Base-by-base conservation (phyloP, 2,797 vertebrate genomes). In the Notamacropus eugenii region DNA sequence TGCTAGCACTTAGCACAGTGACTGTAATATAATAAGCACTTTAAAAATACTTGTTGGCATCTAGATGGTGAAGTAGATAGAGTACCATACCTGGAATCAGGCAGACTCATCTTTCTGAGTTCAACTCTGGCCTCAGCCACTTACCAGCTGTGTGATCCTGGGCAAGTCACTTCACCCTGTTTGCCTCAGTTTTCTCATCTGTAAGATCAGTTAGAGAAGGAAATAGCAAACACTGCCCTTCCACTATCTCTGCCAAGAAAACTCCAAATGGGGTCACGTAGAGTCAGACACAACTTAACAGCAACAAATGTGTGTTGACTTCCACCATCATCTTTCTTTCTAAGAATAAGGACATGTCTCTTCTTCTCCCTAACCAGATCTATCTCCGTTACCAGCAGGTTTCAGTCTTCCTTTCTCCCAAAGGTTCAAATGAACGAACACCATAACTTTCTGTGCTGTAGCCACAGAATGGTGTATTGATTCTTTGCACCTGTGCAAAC, bases 401-500 rank as follows among this genome's bases (percentile, higher is more conserved):
- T 92, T 94, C 90, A 46, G 40, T 94, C 55, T 90, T 58, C 67
- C 93, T 94, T 94, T 52, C 24, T 92, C 55, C 46, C 93, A 87
- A 8, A 3, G 29, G 93, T 92, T 95, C 54, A 91, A 67, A n/a
- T 57, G 96, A 90, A 52, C 40, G 94, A 95, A 92, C 50, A 22
- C 90, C n/a, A 6, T 57, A 27, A 50, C 92, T 82, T 92, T 57
- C 94, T 95, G 93, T 94, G 54, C 55, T 54, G 97, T 95, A 92
- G 92, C 92, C 67, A 31, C 6, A 92, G 93, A 91, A 92, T 34
- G 54, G 12, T 9, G 16, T 29, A 52, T 57, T 40, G 52, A 94
- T 46, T 67, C 92, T 95, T 52, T 22, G 28, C 94, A 94, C 95
- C 96, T 97, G 95, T 91, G 93, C 74, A 92, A 90, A 94, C 94